phyloP scores from a whole-genome alignment of 2,113 vertebrate species.

The Aplodontia rufa region DNA sequence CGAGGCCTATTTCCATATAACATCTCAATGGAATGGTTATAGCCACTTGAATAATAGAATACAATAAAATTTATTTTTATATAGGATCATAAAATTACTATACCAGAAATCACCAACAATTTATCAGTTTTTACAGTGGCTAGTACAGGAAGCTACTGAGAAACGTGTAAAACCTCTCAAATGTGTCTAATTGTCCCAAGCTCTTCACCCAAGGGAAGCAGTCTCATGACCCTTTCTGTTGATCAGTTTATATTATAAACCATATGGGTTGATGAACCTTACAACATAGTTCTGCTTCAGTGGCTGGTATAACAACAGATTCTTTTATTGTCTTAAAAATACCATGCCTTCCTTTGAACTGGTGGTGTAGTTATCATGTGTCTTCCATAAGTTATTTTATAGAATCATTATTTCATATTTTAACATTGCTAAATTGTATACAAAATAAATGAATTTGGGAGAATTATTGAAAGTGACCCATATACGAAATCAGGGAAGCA shows the following conservation, averaged over 20 bases:
- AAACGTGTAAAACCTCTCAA: conserved; percentile 64
- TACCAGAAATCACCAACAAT: conserved; percentile 49
- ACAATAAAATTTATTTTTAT: conserved; percentile 70
- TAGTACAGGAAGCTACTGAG: conserved; percentile 14
- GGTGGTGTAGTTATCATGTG: background rate
- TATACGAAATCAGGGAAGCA: background rate
- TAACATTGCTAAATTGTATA: background rate
- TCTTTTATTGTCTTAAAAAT: conserved; percentile 71
- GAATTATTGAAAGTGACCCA: background rate
- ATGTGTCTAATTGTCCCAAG: conserved; percentile 75
- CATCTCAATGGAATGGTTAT: conserved; percentile 50
- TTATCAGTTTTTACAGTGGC: conserved; percentile 55
- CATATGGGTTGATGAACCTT: conserved; percentile 55
- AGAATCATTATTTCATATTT: conserved; percentile 36
- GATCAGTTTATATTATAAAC: conserved; percentile 65
- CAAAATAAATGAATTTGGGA: background rate
- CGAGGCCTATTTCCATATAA: conserved; percentile 50
- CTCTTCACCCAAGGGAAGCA: conserved; percentile 9
- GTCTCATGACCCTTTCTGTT: conserved; percentile 56
- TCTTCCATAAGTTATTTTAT: conserved; percentile 53
- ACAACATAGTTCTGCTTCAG: conserved; percentile 57
- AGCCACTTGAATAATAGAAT: conserved; percentile 61
- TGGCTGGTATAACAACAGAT: conserved; percentile 50
- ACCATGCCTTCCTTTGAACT: conserved; percentile 31
- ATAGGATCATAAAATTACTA: conserved; percentile 65